phyloP scores from a whole-genome alignment of 2,113 vertebrate genomes.

The Oncorhynchus tshawytscha region DNA sequence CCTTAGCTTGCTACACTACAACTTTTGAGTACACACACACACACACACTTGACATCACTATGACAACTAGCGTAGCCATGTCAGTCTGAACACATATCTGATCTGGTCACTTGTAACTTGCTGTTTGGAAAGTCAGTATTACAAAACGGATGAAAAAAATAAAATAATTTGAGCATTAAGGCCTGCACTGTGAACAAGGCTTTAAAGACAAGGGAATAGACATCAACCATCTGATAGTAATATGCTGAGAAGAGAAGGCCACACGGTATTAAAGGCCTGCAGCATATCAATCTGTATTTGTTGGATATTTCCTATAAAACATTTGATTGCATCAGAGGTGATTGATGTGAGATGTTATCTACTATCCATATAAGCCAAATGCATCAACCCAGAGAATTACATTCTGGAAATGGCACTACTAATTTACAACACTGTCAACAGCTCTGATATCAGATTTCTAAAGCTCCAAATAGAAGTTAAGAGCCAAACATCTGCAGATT shows the following conservation, averaged over 20 bases:
- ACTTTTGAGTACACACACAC: too few species aligned
- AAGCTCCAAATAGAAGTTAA: neutral
- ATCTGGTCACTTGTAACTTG: too few species aligned
- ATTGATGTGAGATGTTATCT: neutral
- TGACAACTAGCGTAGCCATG: too few species aligned
- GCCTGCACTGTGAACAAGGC: too few species aligned
- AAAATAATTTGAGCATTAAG: too few species aligned
- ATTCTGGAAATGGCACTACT: neutral
- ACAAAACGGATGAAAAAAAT: too few species aligned
- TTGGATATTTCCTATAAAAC: neutral
- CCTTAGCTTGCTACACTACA: too few species aligned
- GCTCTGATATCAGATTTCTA: neutral
- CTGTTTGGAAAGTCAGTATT: too few species aligned
- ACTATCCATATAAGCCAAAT: neutral
- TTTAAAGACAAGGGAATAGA: too few species aligned
- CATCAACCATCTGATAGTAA: neutral
- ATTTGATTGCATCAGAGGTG: conserved; percentile 1
- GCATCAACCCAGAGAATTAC: neutral
- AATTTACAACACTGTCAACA: neutral
- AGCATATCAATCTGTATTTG: neutral
- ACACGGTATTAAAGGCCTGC: neutral
- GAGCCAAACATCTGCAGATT: neutral
- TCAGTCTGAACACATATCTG: too few species aligned
- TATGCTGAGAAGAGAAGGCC: neutral
- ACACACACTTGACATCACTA: too few species aligned